Conservation (phyloP, 2,888 invertebrate species). For the Norana najaformis region DNA sequence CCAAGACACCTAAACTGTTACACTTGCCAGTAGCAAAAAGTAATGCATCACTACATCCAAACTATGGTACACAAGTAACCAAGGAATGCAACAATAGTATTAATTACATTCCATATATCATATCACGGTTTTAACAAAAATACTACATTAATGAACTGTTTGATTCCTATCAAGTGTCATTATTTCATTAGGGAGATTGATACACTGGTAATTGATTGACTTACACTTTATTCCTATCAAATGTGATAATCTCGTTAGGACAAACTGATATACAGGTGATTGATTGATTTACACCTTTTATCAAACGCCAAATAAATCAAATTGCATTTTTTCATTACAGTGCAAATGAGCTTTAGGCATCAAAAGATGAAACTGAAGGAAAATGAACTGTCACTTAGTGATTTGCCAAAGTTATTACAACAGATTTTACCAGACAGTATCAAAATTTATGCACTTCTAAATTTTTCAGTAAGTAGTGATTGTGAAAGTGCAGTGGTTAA, state of each 20-base stretch:
- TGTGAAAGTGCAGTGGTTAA: neutral
- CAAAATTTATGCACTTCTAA: too few relatives aligned
- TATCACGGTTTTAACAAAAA: neutral
- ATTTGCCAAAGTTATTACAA: neutral
- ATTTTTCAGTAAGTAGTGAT: neutral
- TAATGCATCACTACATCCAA: neutral
- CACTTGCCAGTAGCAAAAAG: neutral
- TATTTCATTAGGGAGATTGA: neutral
- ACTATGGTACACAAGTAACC: neutral
- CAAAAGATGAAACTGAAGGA: neutral
- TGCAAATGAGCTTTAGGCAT: neutral
- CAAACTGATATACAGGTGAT: neutral
- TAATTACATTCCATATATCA: neutral
- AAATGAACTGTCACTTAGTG: neutral
- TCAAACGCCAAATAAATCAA: neutral
- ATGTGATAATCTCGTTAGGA: neutral
- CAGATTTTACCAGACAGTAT: too few relatives aligned
- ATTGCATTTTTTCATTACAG: neutral
- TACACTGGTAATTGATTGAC: neutral
- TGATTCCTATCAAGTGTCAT: neutral
- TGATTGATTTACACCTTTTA: too few relatives aligned
- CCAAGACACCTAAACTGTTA: neutral
- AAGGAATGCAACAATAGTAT: neutral
- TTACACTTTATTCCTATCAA: neutral
- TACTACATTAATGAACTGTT: neutral